phyloP scores from a whole-genome alignment of 30 jellyfish, hydroid and myxozoan species.

The Clytia hemisphaerica region DNA sequence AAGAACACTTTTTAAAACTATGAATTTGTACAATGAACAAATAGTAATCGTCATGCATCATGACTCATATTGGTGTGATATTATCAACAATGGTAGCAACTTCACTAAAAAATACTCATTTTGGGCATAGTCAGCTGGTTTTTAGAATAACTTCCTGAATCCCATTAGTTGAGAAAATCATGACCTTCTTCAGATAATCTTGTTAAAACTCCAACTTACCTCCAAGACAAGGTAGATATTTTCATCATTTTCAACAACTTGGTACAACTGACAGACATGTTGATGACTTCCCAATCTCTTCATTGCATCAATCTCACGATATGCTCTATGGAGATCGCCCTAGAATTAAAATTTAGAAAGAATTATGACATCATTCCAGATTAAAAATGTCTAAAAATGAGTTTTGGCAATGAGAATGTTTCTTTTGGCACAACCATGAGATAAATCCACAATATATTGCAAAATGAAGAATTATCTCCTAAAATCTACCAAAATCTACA shows the following conservation, averaged over 20 bases:
- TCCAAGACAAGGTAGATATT: conserved; percentile 85
- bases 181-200: background rate
- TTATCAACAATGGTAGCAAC: too few species aligned
- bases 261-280: conserved; percentile 86
- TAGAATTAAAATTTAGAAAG: conserved; percentile 23
- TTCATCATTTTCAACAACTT: conserved; percentile 86
- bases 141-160: too few species aligned
- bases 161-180: too few species aligned
- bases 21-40: too few species aligned
- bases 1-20: too few species aligned
- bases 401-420: background rate
- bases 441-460: background rate
- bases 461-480: too few species aligned
- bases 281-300: conserved; percentile 82
- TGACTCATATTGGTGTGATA: too few species aligned
- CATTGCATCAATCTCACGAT: conserved; percentile 91
- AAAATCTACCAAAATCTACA: too few species aligned
- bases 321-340: conserved; percentile 97
- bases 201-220: conserved; percentile 21
- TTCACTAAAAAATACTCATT: background rate
- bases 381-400: background rate
- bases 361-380: too few species aligned
- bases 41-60: too few species aligned
- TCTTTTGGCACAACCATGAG: background rate
- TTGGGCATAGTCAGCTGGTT: too few species aligned